Conservation (phyloP, 2,797 vertebrate genomes). For the Lutjanus campechanus region DNA sequence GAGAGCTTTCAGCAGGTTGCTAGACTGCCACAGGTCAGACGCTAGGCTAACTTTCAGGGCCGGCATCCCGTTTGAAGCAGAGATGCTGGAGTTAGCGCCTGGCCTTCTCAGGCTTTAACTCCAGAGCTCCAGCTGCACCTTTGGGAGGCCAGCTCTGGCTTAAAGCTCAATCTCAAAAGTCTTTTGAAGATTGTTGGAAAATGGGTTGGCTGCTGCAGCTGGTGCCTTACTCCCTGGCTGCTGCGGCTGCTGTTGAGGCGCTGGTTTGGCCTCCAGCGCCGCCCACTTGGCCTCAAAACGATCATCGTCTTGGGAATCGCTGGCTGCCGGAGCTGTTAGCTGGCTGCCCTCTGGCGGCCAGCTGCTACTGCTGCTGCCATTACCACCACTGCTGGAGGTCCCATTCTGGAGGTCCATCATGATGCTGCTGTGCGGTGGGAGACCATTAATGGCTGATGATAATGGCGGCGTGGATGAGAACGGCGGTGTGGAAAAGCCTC, state of each 20-base stretch:
- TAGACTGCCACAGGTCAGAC: constrained; percentile 49
- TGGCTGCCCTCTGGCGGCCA: constrained; percentile 86
- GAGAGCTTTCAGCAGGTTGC: constrained; percentile 57
- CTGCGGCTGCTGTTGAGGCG: constrained; percentile 65
- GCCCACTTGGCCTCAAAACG: constrained; percentile 95
- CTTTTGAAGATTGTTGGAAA: constrained; percentile 91
- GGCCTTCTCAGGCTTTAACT: constrained; percentile 45
- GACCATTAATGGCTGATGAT: constrained; percentile 75
- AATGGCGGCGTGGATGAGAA: constrained; percentile 71
- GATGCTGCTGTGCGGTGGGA: constrained; percentile 70
- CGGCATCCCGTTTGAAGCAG: constrained; percentile 50
- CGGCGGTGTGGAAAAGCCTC: constrained; percentile 72
- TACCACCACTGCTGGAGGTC: constrained; percentile 66
- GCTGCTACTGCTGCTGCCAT: constrained; percentile 57
- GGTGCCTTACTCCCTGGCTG: constrained; percentile 80
- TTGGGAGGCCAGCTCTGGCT: constrained; percentile 50
- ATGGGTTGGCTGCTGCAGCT: constrained; percentile 88
- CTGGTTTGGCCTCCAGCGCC: constrained; percentile 89
- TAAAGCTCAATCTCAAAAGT: constrained; percentile 93
- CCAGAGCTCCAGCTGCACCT: constrained; percentile 53
- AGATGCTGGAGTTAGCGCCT: constrained; percentile 45
- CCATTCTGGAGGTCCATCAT: constrained; percentile 81
- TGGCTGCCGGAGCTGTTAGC: constrained; percentile 65
- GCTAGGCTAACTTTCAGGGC: constrained; percentile 43
- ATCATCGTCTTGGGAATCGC: constrained; percentile 86